phyloP scores from a whole-genome alignment of 2,113 vertebrate species.

The Oxyura jamaicensis region DNA sequence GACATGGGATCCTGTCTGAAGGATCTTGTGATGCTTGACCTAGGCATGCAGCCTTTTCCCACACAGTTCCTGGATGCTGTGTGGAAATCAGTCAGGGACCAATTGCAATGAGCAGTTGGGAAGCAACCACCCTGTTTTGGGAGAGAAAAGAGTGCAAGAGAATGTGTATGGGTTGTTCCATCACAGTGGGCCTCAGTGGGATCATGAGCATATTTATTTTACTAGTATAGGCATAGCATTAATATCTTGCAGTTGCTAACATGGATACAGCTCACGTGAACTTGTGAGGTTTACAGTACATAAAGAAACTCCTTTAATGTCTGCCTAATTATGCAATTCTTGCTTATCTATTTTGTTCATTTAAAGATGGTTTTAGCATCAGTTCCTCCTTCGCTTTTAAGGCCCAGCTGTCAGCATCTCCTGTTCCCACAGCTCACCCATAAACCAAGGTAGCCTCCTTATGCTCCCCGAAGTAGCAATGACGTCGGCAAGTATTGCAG shows the following conservation, averaged over 20 bases:
- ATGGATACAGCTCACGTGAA: not conserved
- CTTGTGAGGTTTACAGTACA: not conserved
- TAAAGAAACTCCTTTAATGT: not conserved
- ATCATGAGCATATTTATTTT: not conserved
- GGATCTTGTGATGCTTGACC: not conserved
- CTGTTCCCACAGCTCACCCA: slow-evolving; percentile 24
- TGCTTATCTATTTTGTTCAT: not conserved
- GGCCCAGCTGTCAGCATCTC: slow-evolving; percentile 12
- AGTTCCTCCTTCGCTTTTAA: slow-evolving; percentile 34
- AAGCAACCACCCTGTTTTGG: not conserved
- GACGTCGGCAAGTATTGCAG: slow-evolving; percentile 40
- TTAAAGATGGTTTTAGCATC: not conserved
- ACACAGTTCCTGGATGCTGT: not conserved
- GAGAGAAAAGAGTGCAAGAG: not conserved
- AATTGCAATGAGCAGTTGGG: not conserved
- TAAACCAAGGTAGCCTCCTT: slow-evolving; percentile 50
- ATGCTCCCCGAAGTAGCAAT: slow-evolving; percentile 29
- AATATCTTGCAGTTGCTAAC: not conserved
- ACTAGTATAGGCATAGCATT: not conserved
- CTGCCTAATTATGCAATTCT: not conserved
- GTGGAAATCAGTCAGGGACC: not conserved
- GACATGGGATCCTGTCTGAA: not conserved
- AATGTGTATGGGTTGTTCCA: not conserved
- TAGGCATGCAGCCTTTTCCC: not conserved
- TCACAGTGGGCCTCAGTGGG: not conserved